Conservation (phyloP, 2,888 invertebrate genomes). For the Synanthedon myopaeformis region DNA sequence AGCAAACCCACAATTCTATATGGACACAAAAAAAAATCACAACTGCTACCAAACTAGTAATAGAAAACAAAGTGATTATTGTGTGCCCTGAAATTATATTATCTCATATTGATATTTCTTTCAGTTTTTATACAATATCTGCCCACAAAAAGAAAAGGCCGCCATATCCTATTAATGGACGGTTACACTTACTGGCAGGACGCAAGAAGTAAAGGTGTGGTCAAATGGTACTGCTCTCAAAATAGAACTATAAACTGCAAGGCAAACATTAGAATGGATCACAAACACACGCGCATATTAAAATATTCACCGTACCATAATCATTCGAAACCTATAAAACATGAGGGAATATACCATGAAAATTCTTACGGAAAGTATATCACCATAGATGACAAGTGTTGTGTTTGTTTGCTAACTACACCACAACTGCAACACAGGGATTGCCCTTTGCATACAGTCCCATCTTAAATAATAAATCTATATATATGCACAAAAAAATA, state of each 20-base stretch:
- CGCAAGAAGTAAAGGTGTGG: constrained; percentile 13
- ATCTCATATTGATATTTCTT: neutral
- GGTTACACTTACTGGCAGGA: constrained; percentile 24
- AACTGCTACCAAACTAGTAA: neutral
- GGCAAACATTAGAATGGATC: constrained; percentile 17
- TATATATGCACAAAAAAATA: too few relatives aligned
- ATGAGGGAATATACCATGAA: neutral
- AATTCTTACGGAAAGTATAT: neutral
- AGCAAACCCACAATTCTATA: neutral
- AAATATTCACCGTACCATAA: neutral
- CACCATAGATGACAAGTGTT: too few relatives aligned
- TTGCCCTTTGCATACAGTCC: too few relatives aligned
- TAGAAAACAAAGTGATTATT: too few relatives aligned
- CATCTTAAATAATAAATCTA: too few relatives aligned
- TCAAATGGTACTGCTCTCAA: constrained; percentile 23
- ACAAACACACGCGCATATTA: neutral
- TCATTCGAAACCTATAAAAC: neutral
- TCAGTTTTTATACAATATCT: constrained; percentile 12
- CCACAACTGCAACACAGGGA: too few relatives aligned
- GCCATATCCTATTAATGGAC: constrained; percentile 14
- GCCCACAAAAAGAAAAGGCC: constrained; percentile 15
- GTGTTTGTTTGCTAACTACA: too few relatives aligned
- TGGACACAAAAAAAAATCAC: neutral
- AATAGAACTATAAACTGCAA: constrained; percentile 11
- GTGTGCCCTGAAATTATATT: too few relatives aligned